Percentiles rank a stretch among this genome's conserved stretches.
phyloP scores from a whole-genome alignment of 2,888 invertebrate species.

The Dicyrtomina minuta region DNA sequence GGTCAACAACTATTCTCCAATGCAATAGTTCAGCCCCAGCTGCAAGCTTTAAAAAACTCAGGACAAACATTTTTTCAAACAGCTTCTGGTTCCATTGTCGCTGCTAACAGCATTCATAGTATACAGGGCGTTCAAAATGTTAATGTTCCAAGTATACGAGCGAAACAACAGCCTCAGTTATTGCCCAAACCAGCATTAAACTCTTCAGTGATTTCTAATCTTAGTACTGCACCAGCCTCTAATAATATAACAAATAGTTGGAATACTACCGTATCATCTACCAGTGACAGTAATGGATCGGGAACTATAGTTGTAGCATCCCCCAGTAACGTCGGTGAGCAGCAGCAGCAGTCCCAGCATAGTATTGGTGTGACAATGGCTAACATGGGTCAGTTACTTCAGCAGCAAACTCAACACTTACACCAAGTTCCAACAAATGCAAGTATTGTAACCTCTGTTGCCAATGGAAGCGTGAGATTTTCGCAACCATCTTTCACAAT shows the following conservation, averaged over 20 bases:
- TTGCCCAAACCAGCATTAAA: constrained; percentile 49
- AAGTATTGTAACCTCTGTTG: constrained; percentile 34
- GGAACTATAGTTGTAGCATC: constrained; percentile 13
- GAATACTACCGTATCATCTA: constrained; percentile 27
- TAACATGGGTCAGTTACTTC: constrained; percentile 43
- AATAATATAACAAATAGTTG: constrained; percentile 20
- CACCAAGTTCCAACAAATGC: constrained; percentile 35
- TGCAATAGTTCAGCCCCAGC: constrained; percentile 51
- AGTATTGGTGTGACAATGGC: constrained; percentile 39
- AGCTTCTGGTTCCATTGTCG: constrained; percentile 42
- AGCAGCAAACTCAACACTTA: constrained; percentile 39
- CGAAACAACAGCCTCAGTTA: constrained; percentile 52
- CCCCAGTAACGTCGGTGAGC: background rate
- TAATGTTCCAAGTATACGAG: constrained; percentile 31
- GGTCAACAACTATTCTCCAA: constrained; percentile 47
- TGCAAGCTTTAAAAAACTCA: constrained; percentile 50
- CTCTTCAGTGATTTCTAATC: constrained; percentile 12
- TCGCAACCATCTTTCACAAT: constrained; percentile 47
- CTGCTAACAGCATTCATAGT: constrained; percentile 38
- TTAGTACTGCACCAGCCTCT: constrained; percentile 33
- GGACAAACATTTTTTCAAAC: constrained; percentile 50
- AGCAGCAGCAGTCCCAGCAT: constrained; percentile 19
- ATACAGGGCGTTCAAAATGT: constrained; percentile 26
- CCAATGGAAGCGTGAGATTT: constrained; percentile 37
- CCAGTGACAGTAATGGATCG: constrained; percentile 18